Evolutionary conservation across 92 coral and sea anemone genomes (phyloP).

Genomic region (Phymanthus crucifer): DNA sequence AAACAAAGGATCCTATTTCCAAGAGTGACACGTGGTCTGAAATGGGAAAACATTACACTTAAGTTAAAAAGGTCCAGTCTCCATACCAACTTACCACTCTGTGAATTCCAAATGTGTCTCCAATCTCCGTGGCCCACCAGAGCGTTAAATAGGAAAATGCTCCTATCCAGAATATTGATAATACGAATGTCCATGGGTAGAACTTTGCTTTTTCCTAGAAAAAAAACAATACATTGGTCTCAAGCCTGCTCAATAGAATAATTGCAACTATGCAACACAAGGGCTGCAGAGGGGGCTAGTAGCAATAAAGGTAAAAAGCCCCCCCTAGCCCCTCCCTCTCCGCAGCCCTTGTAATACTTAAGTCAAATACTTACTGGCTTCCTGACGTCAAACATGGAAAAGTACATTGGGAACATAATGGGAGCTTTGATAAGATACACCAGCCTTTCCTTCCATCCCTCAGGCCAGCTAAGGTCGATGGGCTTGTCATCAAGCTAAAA

Average conservation of each 20-base stretch:
- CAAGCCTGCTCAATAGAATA: not conserved
- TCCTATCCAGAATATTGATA: conserved; percentile 87
- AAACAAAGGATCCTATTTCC: too few species aligned
- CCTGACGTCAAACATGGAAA: conserved; percentile 77
- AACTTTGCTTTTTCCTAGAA: conserved; percentile 63
- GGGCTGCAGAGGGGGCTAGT: not conserved
- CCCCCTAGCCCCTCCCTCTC: too few species aligned
- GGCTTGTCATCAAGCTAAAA: conserved; percentile 67
- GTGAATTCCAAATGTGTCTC: conserved; percentile 73
- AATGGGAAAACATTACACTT: too few species aligned
- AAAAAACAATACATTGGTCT: not conserved
- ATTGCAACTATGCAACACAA: too few species aligned
- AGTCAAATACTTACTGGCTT: conserved; percentile 65
- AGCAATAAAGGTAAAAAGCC: not conserved
- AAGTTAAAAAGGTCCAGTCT: too few species aligned
- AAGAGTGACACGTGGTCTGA: too few species aligned
- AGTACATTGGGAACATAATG: conserved; percentile 69
- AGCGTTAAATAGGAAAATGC: conserved; percentile 81
- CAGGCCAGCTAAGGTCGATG: conserved; percentile 93
- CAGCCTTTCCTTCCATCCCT: conserved; percentile 73
- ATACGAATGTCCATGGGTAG: conserved; percentile 81
- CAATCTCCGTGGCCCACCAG: conserved; percentile 90
- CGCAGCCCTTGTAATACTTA: not conserved
- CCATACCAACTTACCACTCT: conserved; percentile 48
- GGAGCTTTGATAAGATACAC: conserved; percentile 82